Evolutionary conservation across 2,113 vertebrate genomes (phyloP).

Genomic region (Trichomycterus rosablanca): DNA sequence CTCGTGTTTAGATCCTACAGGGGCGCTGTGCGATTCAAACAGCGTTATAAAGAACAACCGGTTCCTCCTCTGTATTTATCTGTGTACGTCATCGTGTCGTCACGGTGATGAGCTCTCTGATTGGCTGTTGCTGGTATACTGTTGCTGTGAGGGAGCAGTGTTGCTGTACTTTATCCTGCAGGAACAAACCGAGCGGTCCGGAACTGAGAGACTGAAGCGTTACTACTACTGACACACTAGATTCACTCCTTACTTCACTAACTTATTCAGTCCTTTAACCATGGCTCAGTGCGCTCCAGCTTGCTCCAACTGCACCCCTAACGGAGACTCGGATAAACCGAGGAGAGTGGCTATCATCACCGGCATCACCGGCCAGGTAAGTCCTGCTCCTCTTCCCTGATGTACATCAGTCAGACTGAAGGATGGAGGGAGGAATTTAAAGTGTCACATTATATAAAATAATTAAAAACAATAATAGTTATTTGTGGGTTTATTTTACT

Average conservation of each 20-base stretch:
- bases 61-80: slow-evolving; percentile 19
- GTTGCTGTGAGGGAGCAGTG: slow-evolving; percentile 47
- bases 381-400: not conserved
- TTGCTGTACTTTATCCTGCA: slow-evolving; percentile 14
- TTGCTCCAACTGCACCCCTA: not conserved
- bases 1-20: too few species aligned
- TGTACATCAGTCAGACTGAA: slow-evolving; percentile 9
- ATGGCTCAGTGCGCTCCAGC: slow-evolving; percentile 56
- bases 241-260: too few species aligned
- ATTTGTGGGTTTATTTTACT: too few species aligned
- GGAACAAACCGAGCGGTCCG: not conserved
- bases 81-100: too few species aligned
- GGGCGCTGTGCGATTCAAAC: slow-evolving; percentile 28
- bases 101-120: slow-evolving; percentile 32
- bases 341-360: slow-evolving; percentile 65
- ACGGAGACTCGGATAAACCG: slow-evolving; percentile 26
- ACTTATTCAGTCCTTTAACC: not conserved
- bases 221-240: not conserved
- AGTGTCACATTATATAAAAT: too few species aligned
- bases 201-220: not conserved
- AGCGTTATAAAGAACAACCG: too few species aligned
- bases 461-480: too few species aligned
- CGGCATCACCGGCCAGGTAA: slow-evolving; percentile 72
- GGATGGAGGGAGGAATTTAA: too few species aligned
- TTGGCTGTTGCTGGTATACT: slow-evolving; percentile 53